A percentile compares a stretch with the other conserved stretches of the same genome.
phyloP scores from a whole-genome alignment of 53 echinoderm and acorn worm genomes.

The Henricia sp. region DNA sequence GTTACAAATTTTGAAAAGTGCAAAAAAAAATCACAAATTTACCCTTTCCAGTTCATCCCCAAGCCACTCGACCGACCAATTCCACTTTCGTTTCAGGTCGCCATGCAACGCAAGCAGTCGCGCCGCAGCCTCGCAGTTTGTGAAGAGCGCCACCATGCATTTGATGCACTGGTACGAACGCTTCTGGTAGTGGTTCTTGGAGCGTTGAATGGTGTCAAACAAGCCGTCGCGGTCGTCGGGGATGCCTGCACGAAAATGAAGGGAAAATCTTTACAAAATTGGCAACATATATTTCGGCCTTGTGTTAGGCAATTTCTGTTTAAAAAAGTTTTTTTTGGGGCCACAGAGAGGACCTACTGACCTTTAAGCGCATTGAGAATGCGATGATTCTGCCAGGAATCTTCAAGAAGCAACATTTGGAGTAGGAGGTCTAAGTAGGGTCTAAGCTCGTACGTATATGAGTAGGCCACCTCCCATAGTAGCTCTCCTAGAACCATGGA shows the following conservation, averaged over 20 bases:
- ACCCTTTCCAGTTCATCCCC: constrained; percentile 98
- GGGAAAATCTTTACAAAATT: background rate
- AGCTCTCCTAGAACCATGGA: constrained; percentile 94
- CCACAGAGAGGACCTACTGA: background rate
- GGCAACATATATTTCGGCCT: too few relatives aligned
- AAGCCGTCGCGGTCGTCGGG: constrained; percentile 98
- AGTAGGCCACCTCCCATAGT: constrained; percentile 98
- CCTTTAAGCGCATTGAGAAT: constrained; percentile 98
- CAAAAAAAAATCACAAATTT: background rate
- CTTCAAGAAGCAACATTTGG: constrained; percentile 93
- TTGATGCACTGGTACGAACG: constrained; percentile 99
- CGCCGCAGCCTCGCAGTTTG: constrained; percentile 93
- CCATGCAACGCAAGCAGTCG: constrained; percentile 80
- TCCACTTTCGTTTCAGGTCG: constrained; percentile 98
- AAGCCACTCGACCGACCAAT: constrained; percentile 98
- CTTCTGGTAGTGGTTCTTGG: constrained; percentile 99
- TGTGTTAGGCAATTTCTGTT: background rate
- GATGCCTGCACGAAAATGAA: constrained; percentile 68
- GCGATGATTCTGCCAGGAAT: constrained; percentile 98
- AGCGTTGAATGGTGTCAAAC: constrained; percentile 99
- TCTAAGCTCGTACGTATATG: constrained; percentile 97
- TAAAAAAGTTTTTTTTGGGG: background rate
- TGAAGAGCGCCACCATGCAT: constrained; percentile 99
- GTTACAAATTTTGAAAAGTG: background rate
- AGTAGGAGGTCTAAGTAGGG: constrained; percentile 94